phyloP scores from a whole-genome alignment of 2,888 invertebrate genomes.

The Ochropacha duplaris region DNA sequence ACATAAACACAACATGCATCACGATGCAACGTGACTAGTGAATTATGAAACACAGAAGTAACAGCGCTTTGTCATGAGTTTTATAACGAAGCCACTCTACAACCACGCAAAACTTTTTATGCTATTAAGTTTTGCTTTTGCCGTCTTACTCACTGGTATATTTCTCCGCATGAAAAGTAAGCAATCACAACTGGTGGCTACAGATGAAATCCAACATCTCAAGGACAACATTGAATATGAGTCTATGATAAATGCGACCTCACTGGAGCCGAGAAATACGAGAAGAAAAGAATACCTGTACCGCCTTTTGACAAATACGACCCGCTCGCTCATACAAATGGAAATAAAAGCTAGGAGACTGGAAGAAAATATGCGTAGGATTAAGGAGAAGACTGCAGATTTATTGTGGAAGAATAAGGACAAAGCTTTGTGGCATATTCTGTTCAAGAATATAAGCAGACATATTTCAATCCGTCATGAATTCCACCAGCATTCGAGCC shows the following conservation, averaged over 20 bases:
- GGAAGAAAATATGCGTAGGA: slow-evolving; percentile 82
- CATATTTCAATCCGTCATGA: slow-evolving; percentile 79
- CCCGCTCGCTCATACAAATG: slow-evolving; percentile 82
- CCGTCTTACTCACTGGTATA: slow-evolving; percentile 60
- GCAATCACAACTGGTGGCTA: slow-evolving; percentile 42
- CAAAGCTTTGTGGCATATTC: slow-evolving; percentile 79
- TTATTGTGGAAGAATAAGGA: slow-evolving; percentile 82
- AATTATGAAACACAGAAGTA: slow-evolving; percentile 31
- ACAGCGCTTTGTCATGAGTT: slow-evolving; percentile 68
- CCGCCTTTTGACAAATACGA: slow-evolving; percentile 81
- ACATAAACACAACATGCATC: slow-evolving; percentile 53
- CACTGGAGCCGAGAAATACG: slow-evolving; percentile 61
- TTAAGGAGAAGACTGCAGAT: slow-evolving; percentile 81
- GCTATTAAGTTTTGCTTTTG: slow-evolving; percentile 62
- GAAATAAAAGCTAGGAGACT: slow-evolving; percentile 82
- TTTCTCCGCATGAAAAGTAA: slow-evolving; percentile 57
- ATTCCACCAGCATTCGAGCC: slow-evolving; percentile 76
- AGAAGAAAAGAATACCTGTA: slow-evolving; percentile 80
- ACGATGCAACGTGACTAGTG: slow-evolving; percentile 47
- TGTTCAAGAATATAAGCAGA: slow-evolving; percentile 80
- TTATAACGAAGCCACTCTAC: slow-evolving; percentile 64
- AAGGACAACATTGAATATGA: slow-evolving; percentile 56
- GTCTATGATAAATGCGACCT: slow-evolving; percentile 67
- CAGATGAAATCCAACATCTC: slow-evolving; percentile 46
- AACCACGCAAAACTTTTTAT: slow-evolving; percentile 70